Evolutionary conservation across 2,888 invertebrate species (phyloP).

Genomic region (Melieria picta): DNA sequence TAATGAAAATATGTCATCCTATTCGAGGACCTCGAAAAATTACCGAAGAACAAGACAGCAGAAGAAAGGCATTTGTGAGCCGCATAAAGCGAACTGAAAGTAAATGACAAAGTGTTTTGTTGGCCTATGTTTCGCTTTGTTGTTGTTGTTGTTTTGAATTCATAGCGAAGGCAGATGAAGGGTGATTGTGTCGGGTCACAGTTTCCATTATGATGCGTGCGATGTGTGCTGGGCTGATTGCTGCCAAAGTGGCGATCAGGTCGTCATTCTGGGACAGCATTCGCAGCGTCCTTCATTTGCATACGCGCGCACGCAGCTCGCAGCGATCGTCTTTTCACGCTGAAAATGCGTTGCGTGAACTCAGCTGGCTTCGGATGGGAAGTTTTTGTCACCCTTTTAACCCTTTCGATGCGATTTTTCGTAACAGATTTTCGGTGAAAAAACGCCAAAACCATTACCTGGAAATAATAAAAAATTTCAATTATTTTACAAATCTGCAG

Average conservation of each 20-base stretch:
- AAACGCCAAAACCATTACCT: too few relatives aligned
- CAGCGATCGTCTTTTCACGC: constrained; percentile 30
- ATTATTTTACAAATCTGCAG: too few relatives aligned
- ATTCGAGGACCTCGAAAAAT: constrained; percentile 20
- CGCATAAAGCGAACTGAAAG: constrained; percentile 1
- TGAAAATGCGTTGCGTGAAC: not conserved
- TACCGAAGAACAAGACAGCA: constrained; percentile 13
- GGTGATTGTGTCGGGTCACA: constrained; percentile 19
- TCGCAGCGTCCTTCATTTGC: constrained; percentile 36
- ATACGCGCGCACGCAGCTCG: constrained; percentile 32
- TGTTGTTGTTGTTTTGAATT: not conserved
- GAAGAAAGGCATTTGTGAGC: constrained; percentile 14
- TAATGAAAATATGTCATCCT: constrained; percentile 31
- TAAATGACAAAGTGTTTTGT: not conserved
- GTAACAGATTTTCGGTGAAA: too few relatives aligned
- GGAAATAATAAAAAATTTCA: too few relatives aligned
- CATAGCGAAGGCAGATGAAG: not conserved
- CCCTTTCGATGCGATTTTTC: too few relatives aligned
- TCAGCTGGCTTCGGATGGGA: too few relatives aligned
- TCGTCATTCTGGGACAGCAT: constrained; percentile 14
- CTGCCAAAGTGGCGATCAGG: constrained; percentile 12
- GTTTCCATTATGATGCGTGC: not conserved
- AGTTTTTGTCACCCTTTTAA: too few relatives aligned
- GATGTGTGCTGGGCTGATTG: not conserved
- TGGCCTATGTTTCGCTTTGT: not conserved